Evolutionary conservation across 2,113 vertebrate species (phyloP).

Genomic region (Lampris megalopsis): DNA sequence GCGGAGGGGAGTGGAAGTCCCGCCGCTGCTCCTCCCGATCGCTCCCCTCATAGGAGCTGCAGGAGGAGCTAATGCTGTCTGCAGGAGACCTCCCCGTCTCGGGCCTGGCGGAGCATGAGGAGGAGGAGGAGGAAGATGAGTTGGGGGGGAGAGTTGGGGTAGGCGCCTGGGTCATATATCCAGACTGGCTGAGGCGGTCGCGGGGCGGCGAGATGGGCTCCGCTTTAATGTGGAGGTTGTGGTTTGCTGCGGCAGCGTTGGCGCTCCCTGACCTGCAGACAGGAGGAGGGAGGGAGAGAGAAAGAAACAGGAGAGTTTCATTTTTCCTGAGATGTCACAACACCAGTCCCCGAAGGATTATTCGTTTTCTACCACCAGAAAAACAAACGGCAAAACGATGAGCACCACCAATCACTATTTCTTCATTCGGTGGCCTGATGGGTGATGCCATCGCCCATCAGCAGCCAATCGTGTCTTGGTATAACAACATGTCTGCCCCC

Average conservation of each 20-base stretch:
- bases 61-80: constrained; percentile 93
- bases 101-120: constrained; percentile 77
- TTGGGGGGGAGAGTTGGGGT: constrained; percentile 56
- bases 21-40: constrained; percentile 88
- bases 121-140: constrained; percentile 62
- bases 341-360: too few species aligned
- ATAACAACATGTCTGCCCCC: too few species aligned
- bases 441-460: too few species aligned
- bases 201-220: constrained; percentile 94
- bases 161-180: constrained; percentile 80
- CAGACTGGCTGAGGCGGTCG: constrained; percentile 74
- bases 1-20: constrained; percentile 86
- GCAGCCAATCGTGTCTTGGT: too few species aligned
- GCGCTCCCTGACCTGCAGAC: constrained; percentile 85
- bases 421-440: too few species aligned
- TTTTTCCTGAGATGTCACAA: too few species aligned
- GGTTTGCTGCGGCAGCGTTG: constrained; percentile 88
- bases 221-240: constrained; percentile 93
- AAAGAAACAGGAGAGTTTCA: too few species aligned
- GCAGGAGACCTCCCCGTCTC: constrained; percentile 92
- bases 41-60: constrained; percentile 93
- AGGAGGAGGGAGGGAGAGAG: neutral
- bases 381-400: too few species aligned
- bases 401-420: too few species aligned
- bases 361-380: too few species aligned